Conservation (phyloP, 2,113 vertebrate genomes). For the Mesocricetus auratus region DNA sequence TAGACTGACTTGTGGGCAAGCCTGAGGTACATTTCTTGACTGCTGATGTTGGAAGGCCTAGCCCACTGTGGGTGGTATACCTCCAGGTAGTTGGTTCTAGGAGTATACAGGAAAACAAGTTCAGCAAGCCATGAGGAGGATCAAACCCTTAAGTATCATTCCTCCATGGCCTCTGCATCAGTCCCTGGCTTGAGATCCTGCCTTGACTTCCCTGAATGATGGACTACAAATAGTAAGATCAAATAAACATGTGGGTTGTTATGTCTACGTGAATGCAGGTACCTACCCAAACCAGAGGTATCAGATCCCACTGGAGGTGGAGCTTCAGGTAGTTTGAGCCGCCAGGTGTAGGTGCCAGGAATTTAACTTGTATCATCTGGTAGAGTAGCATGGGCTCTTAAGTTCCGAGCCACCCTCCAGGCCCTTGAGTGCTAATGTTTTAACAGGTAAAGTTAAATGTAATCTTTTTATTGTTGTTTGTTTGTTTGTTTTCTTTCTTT, state of each 20-base stretch:
- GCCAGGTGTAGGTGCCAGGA: neutral
- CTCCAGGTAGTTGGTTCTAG: neutral
- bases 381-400: neutral
- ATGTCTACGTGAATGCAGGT: neutral
- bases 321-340: neutral
- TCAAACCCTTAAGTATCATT: neutral
- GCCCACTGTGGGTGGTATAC: neutral
- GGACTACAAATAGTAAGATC: neutral
- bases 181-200: neutral
- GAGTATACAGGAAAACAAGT: neutral
- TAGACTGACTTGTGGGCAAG: neutral
- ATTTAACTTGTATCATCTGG: neutral
- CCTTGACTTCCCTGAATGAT: neutral
- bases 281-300: neutral
- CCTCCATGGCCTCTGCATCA: neutral
- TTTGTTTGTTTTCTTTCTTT: neutral
- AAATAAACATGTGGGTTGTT: neutral
- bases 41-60: no score
- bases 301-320: neutral
- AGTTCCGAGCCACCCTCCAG: neutral
- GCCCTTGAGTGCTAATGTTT: slow-evolving; percentile 2
- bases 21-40: neutral
- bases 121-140: neutral
- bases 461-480: neutral
- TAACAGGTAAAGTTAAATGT: slow-evolving; percentile 15